Evolutionary conservation across 2,113 vertebrate species (phyloP), one percentile per base, ranked within the genome.

Genomic region (Alouatta palliata): DNA sequence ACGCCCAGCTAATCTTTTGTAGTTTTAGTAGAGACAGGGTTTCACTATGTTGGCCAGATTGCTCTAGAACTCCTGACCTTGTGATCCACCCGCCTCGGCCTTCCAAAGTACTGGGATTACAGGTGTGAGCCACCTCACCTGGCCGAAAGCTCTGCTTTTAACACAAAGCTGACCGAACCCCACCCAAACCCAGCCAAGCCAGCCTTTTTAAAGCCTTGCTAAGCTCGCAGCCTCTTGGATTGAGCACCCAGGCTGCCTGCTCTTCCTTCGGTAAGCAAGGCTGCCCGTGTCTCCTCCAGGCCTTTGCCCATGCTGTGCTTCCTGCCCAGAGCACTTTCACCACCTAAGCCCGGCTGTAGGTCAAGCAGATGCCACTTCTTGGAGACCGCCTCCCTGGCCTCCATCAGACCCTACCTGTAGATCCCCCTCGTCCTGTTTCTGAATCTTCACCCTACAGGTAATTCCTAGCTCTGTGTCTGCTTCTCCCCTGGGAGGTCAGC

Each of bases 401-500:
- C 56, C 21, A 0, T 27, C 32, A 20, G 0, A 23, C 0, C 2
- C 9, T 23, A 27, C 2, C n/a, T 1, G 0, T 4, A 13, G 64
- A 10, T 12, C 23, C 9, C 4, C 6, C 0, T 13, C 2, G 1
- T 7, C 13, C 27, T 49, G 8, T 32, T 32, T 64, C 35, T 13
- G 7, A 23, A 23, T 4, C 32, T 93, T 37, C n/a, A 0, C 8
- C 19, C 7, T 2, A 1, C 7, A 52, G 45, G 40, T 21, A 1
- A 19, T 12, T 40, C 45, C 37, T 16, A 19, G 14, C 49, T 52
- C 19, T 2, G 40, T 0, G n/a, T 4, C 54, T 3, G 40, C 66
- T 14, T 13, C 35, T 58, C 21, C 21, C 16, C 0, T 3, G 70
- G 13, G 8, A 5, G 5, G 61, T 66, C 49, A 11, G 56, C 10